A percentile compares a stretch with the other conserved stretches of the same genome.
These are phyloP conservation scores for Montipora cactus DNA, from an alignment of 64 coral and sea anemone species.

Conservation along the genomic window DNA sequence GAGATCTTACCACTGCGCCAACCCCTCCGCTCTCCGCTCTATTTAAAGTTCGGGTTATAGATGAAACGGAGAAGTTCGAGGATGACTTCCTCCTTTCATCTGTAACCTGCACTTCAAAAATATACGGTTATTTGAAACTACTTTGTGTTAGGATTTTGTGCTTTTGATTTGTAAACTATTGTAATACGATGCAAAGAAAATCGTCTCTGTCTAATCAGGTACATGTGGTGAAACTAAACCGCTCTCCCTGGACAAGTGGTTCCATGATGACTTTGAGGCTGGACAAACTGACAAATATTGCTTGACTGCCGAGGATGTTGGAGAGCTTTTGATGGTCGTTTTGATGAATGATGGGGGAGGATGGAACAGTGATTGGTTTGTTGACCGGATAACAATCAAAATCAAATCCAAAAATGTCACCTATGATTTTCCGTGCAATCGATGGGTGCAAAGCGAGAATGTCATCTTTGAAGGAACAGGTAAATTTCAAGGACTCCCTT, in stretches of 20 bases:
- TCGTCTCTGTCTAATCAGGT: slow-evolving; percentile 13
- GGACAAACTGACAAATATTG: slow-evolving; percentile 56
- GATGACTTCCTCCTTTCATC: no score
- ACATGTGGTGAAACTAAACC: slow-evolving; percentile 42
- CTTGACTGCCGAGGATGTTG: slow-evolving; percentile 42
- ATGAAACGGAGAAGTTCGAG: no score
- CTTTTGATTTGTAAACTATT: no score
- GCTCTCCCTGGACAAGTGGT: slow-evolving; percentile 19
- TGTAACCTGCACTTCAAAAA: no score
- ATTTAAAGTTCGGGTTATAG: no score
- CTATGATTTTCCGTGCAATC: slow-evolving; percentile 66
- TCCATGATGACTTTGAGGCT: slow-evolving; percentile 65
- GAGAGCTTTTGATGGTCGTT: slow-evolving; percentile 50
- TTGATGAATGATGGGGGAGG: slow-evolving; percentile 42
- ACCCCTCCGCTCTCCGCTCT: no score
- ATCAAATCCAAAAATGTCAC: slow-evolving; percentile 9
- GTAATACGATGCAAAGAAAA: no score
- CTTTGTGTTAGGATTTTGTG: no score
- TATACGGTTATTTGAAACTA: no score
- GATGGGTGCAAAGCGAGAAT: slow-evolving; percentile 54
- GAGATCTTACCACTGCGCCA: no score
- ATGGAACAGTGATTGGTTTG: slow-evolving; percentile 68
- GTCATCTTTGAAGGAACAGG: slow-evolving; percentile 58
- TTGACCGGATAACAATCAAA: slow-evolving; percentile 50
- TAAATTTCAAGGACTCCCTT: neutral